Conservation (phyloP, 2,113 vertebrate species). For the Zeus faber region DNA sequence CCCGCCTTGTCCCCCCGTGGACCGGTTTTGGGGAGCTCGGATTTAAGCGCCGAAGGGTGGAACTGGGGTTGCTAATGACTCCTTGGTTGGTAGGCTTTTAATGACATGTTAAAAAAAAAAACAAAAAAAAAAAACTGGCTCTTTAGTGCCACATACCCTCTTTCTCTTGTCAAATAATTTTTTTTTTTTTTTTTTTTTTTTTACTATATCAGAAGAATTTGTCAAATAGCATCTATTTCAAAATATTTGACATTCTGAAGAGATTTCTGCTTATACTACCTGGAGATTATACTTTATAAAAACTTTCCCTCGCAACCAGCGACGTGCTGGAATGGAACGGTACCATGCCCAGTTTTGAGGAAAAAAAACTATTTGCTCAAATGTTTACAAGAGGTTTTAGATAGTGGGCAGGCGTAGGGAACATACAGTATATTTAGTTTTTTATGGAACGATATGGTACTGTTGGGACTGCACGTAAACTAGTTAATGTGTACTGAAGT, state of each 20-base stretch:
- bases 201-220: constrained; percentile 7
- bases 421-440: constrained; percentile 13
- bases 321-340: constrained; percentile 8
- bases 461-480: constrained; percentile 41
- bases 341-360: background rate
- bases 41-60: background rate
- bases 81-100: constrained; percentile 22
- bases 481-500: background rate
- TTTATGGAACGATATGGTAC: constrained; percentile 43
- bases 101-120: constrained; percentile 3
- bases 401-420: constrained; percentile 32
- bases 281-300: constrained; percentile 22
- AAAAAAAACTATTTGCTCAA: background rate
- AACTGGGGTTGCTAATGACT: constrained; percentile 6
- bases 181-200: too few relatives aligned
- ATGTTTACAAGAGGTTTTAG: constrained; percentile 28
- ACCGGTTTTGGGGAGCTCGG: background rate
- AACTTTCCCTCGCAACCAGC: constrained; percentile 17
- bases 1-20: background rate
- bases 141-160: constrained; percentile 7
- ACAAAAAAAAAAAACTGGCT: constrained; percentile 3
- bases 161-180: constrained; percentile 28
- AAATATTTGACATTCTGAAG: constrained; percentile 33
- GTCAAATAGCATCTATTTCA: constrained; percentile 15
- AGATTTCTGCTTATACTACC: constrained; percentile 34